Percentiles rank a stretch among this genome's conserved stretches.
Conservation (phyloP, 2,888 invertebrate species). For the Cheilosia grossa region DNA sequence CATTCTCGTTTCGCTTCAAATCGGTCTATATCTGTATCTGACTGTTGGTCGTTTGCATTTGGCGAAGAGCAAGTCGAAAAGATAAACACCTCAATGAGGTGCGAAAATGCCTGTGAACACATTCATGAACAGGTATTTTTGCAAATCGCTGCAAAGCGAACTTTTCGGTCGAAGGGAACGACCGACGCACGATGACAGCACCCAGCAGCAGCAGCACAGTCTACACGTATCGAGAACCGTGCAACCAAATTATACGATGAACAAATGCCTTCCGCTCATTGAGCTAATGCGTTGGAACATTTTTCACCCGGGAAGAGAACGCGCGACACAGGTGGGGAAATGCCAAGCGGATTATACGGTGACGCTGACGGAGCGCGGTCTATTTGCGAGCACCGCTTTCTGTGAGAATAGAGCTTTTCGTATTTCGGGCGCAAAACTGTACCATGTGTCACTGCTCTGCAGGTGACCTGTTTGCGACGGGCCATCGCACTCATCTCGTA, state of each 20-base stretch:
- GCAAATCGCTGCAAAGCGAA: conserved; percentile 54
- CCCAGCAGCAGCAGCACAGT: conserved; percentile 40
- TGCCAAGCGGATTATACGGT: conserved; percentile 4
- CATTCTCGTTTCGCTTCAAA: conserved; percentile 47
- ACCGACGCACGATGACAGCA: conserved; percentile 3
- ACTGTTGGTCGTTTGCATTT: conserved; percentile 22
- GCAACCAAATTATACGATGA: conserved; percentile 50
- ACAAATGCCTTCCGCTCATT: conserved; percentile 68
- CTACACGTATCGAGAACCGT: conserved; percentile 24
- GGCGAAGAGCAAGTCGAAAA: conserved; percentile 35
- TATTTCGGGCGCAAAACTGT: not conserved
- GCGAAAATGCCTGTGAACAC: conserved; percentile 73
- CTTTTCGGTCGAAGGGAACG: not conserved
- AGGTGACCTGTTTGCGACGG: conserved; percentile 7
- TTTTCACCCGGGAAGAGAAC: conserved; percentile 25
- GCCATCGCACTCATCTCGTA: conserved; percentile 31
- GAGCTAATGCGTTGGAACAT: conserved; percentile 61
- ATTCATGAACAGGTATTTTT: conserved; percentile 66
- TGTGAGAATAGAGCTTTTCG: not conserved
- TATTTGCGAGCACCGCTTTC: not conserved
- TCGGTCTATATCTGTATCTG: conserved; percentile 17
- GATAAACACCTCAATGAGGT: conserved; percentile 70
- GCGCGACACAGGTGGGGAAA: conserved; percentile 3
- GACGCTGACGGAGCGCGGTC: not conserved
- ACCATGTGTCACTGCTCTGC: not conserved